These are phyloP conservation scores for Drosophila insularis DNA, from an alignment of 1,140 invertebrate genomes.

Conservation along the genomic window DNA sequence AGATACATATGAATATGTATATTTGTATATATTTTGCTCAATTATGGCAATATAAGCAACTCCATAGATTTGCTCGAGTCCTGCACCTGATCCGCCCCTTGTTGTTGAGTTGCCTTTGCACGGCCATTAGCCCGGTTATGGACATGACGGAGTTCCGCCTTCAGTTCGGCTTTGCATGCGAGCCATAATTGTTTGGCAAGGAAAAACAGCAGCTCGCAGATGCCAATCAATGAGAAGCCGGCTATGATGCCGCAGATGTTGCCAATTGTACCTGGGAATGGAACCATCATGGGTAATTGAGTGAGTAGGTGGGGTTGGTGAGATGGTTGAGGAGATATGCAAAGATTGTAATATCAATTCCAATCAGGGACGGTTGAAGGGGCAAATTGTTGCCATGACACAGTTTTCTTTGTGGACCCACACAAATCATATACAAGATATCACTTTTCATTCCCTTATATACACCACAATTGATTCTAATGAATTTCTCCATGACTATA, in stretches of 20 bases:
- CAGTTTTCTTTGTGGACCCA: not conserved
- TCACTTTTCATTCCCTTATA: too few relatives aligned
- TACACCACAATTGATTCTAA: too few relatives aligned
- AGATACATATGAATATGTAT: not conserved
- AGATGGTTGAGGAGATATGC: conserved; percentile 28
- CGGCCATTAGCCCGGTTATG: conserved; percentile 26
- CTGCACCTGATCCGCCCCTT: conserved; percentile 22
- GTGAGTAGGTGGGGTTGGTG: not conserved
- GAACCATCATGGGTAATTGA: conserved; percentile 12
- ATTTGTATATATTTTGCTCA: conserved; percentile 57
- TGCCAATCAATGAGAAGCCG: conserved; percentile 79
- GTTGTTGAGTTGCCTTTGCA: conserved; percentile 49
- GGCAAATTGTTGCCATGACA: not conserved
- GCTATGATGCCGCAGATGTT: conserved; percentile 81
- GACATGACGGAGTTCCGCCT: conserved; percentile 39
- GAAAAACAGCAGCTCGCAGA: conserved; percentile 79
- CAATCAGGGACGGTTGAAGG: not conserved
- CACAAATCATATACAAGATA: not conserved
- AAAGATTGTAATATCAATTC: conserved; percentile 24
- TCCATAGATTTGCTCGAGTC: conserved; percentile 30
- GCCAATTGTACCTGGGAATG: conserved; percentile 71
- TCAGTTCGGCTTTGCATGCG: conserved; percentile 61
- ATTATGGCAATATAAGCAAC: conserved; percentile 58
- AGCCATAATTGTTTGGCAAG: conserved; percentile 77
- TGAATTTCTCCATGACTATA: too few relatives aligned